Conservation (phyloP, 2,113 vertebrate genomes). For the Leptobrachium ailaonicum region DNA sequence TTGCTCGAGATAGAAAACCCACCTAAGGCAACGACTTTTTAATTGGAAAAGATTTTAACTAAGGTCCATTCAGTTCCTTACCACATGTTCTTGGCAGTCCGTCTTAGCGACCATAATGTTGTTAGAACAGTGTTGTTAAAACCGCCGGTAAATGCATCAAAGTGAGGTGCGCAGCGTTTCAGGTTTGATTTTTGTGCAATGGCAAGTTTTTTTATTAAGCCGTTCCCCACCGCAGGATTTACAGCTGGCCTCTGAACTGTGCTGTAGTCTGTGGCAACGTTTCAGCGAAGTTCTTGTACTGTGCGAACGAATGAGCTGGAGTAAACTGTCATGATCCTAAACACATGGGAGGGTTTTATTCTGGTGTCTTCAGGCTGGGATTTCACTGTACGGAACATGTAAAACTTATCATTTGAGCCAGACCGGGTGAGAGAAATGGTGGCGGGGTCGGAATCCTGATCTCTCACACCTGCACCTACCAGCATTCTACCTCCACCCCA, state of each 20-base stretch:
- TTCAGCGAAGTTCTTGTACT: background rate
- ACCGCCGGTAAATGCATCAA: background rate
- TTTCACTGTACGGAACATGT: too few relatives aligned
- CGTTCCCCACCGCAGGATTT: background rate
- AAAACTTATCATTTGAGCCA: too few relatives aligned
- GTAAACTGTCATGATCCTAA: background rate
- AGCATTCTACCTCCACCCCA: too few relatives aligned
- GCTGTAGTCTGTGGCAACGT: background rate
- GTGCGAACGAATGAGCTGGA: background rate
- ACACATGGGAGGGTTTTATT: background rate
- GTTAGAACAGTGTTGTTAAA: constrained; percentile 12
- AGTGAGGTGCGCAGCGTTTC: background rate
- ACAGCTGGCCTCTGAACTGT: background rate
- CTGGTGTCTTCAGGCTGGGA: background rate
- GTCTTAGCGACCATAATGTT: constrained; percentile 16
- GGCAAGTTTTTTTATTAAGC: background rate
- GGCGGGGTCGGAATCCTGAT: too few relatives aligned
- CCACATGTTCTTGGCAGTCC: background rate
- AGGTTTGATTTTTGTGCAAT: constrained; percentile 7
- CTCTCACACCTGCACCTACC: too few relatives aligned
- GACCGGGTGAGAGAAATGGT: too few relatives aligned
- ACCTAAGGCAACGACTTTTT: constrained; percentile 1
- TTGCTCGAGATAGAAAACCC: background rate
- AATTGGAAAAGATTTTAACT: background rate
- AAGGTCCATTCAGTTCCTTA: constrained; percentile 13